phyloP scores from a whole-genome alignment of 1,140 invertebrate species.

The Brachionus angularis region DNA sequence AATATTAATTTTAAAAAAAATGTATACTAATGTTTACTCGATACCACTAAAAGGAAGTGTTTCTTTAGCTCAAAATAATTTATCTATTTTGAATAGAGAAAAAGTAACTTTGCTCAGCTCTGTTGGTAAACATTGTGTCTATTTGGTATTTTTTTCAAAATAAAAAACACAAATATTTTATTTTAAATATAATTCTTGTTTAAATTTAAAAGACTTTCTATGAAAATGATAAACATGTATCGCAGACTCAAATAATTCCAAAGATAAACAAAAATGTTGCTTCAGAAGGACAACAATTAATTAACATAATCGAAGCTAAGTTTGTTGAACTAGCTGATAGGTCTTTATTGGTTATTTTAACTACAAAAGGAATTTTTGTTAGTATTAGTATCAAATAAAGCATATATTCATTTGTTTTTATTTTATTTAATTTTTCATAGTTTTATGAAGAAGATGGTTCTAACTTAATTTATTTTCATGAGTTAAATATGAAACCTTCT shows the following conservation, averaged over 20 bases:
- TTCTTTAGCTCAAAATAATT: background rate
- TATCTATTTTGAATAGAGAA: background rate
- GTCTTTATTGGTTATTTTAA: background rate
- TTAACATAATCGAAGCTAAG: background rate
- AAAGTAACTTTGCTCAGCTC: background rate
- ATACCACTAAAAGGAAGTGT: slow-evolving; percentile 16
- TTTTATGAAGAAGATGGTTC: slow-evolving; percentile 25
- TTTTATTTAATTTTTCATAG: background rate
- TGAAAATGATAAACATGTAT: background rate
- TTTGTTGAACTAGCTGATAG: background rate
- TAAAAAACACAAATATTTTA: background rate
- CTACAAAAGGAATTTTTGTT: slow-evolving; percentile 24
- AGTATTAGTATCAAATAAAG: background rate
- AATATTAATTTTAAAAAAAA: slow-evolving; percentile 16
- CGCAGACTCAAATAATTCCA: background rate
- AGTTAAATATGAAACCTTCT: background rate
- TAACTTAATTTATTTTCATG: background rate
- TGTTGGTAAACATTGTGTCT: background rate
- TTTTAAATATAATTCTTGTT: background rate
- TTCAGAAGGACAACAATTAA: background rate
- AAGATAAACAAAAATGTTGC: no score
- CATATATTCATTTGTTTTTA: background rate
- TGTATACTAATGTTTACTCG: slow-evolving; percentile 8
- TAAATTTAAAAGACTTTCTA: background rate
- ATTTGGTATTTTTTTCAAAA: slow-evolving; percentile 19